Evolutionary conservation across 2,797 vertebrate genomes (phyloP).

Genomic region (Syngnathus rostellatus): DNA sequence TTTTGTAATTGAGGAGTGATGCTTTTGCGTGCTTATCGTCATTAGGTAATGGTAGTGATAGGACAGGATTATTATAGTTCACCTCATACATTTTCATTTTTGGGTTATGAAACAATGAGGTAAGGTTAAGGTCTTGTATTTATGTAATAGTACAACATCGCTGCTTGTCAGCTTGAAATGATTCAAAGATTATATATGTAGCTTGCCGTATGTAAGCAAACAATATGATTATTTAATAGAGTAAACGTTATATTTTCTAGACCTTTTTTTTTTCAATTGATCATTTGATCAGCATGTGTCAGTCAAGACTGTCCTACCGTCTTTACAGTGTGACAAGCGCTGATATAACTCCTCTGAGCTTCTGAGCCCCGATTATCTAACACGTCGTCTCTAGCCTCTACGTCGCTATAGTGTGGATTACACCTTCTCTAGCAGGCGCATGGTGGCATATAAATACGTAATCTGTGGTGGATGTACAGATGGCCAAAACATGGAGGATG

Average conservation of each 20-base stretch:
- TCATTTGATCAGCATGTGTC: background rate
- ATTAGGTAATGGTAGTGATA: conserved; percentile 51
- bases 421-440: conserved; percentile 5
- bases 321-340: background rate
- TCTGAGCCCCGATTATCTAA: conserved; percentile 1
- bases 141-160: background rate
- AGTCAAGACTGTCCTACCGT: background rate
- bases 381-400: conserved; percentile 6
- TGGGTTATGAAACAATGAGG: conserved; percentile 14
- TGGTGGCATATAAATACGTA: conserved; percentile 28
- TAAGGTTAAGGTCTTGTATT: conserved; percentile 3
- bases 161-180: background rate
- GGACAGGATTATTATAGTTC: conserved; percentile 22
- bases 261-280: too few relatives aligned
- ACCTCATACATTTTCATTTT: conserved; percentile 26
- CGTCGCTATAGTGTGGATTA: conserved; percentile 11
- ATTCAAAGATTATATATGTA: too few relatives aligned
- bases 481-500: conserved; percentile 3
- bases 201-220: too few relatives aligned
- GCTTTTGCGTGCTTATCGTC: conserved; percentile 35
- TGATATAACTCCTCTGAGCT: background rate
- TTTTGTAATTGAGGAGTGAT: conserved; percentile 22
- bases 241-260: background rate
- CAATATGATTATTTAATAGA: background rate
- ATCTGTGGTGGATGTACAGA: conserved; percentile 24